Percentiles rank a stretch among this genome's conserved stretches.
Evolutionary conservation across 2,113 vertebrate genomes (phyloP).

Genomic region (Himantopus leucocephalus): DNA sequence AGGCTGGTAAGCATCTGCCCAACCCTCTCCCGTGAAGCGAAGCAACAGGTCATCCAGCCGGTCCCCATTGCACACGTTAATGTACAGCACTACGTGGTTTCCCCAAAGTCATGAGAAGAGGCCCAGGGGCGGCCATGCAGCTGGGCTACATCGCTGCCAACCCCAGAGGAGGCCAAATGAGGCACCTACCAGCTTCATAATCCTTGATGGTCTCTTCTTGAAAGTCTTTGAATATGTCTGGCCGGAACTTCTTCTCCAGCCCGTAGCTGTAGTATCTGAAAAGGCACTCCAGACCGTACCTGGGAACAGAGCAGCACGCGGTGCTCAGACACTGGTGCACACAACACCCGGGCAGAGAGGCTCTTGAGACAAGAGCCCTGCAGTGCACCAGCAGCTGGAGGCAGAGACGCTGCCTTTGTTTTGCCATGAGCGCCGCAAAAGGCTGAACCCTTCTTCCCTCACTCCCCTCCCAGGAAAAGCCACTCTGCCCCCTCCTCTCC

Average conservation of each 20-base stretch:
- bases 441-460: not conserved
- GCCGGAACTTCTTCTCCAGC: slow-evolving; percentile 95
- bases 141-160: not conserved
- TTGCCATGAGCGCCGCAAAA: not conserved
- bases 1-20: not conserved
- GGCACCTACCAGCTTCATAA: slow-evolving; percentile 88
- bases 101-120: not conserved
- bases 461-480: not conserved
- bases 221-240: slow-evolving; percentile 97
- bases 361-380: not conserved
- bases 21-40: not conserved
- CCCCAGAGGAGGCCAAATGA: not conserved
- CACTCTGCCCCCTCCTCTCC: not conserved
- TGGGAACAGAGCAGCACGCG: slow-evolving; percentile 16
- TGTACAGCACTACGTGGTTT: rapidly evolving
- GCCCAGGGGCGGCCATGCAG: not conserved
- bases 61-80: rapidly evolving
- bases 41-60: not conserved
- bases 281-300: slow-evolving; percentile 98
- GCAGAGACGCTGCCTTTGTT: not conserved
- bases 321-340: not conserved
- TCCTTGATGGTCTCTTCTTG: slow-evolving; percentile 97
- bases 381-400: not conserved
- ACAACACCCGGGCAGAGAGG: not conserved
- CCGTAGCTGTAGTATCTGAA: slow-evolving; percentile 99